phyloP scores from a whole-genome alignment of 2,888 invertebrate species.

The Megastigmus dorsalis region DNA sequence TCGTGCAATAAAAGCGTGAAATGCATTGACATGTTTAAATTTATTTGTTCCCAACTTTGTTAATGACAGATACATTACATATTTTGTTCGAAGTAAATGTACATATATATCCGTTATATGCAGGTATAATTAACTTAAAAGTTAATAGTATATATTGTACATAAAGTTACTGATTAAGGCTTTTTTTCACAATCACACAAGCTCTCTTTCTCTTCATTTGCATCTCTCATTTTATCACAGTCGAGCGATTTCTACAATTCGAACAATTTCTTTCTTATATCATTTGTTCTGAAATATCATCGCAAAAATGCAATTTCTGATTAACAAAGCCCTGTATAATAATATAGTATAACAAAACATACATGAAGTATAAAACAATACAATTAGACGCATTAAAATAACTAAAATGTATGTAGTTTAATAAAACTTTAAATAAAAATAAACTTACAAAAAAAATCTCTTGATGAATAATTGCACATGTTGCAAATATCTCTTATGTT shows the following conservation, averaged over 20 bases:
- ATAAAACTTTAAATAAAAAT: conserved; percentile 35
- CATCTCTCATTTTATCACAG: conserved; percentile 47
- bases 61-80: conserved; percentile 6
- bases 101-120: not conserved
- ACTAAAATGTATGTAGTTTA: conserved; percentile 11
- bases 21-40: conserved; percentile 25
- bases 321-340: conserved; percentile 15
- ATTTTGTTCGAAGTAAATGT: conserved; percentile 21
- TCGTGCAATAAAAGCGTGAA: not conserved
- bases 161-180: conserved; percentile 35
- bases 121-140: conserved; percentile 3
- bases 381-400: conserved; percentile 11
- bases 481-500: conserved; percentile 19
- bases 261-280: conserved; percentile 12
- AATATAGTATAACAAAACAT: conserved; percentile 19
- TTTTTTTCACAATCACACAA: conserved; percentile 7
- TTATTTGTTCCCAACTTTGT: conserved; percentile 37
- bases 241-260: conserved; percentile 25
- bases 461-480: conserved; percentile 29
- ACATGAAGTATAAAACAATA: conserved; percentile 37
- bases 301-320: conserved; percentile 27
- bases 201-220: conserved; percentile 12
- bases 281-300: not conserved
- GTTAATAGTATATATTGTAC: conserved; percentile 22
- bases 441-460: conserved; percentile 37